Base-by-base conservation (phyloP, 2,888 invertebrate genomes). In the Zeuzera pyrina region DNA sequence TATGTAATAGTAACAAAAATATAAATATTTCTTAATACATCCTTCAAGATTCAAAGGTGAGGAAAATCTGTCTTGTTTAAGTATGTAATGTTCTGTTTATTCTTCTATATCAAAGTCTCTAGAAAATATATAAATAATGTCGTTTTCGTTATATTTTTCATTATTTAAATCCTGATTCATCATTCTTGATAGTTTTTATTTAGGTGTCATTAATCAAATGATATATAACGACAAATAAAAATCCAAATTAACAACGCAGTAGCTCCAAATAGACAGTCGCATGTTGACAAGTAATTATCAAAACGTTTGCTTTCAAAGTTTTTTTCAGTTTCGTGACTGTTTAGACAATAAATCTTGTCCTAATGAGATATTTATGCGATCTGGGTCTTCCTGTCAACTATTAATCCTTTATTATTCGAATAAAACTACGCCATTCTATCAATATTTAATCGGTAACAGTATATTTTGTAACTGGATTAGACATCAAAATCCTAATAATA, bases 351-450 rank as follows among this genome's bases (percentile, higher is more conserved):
- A 83, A 83, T 83, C 81, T 78, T 68, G 43, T 38, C 38, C 62
- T 83, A 81, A 83, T 78, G 83, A 83, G 83, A 69, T 81, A 79
- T 81, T 81, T 81, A 81, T 81, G 74, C 77, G 73, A 64, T 45
- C 52, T 39, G 44, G 55, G 56, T 57, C 65, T 67, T 63, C 57
- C 73, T 73, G 74, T 69, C 74, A 66, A 65, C 74, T 64, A 77
- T 76, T 77, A 78, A 78, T 77, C 70, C 74, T 71, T 74, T 56
- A 60, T 60, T 54, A 63, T 47, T 52, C 49, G 34, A 39, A 57
- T 58, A 62, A 62, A 64, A 57, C 54, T 55, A 52, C 57, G 57
- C 58, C 54, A 52, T 60, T 61, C 54, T 60, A 54, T 58, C 56
- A 61, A 63, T 65, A 65, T 59, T 49, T 52, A 57, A 48, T 41